These are phyloP conservation scores for Anthopleura sola DNA, from an alignment of 64 coral and sea anemone species.

Conservation along the genomic window DNA sequence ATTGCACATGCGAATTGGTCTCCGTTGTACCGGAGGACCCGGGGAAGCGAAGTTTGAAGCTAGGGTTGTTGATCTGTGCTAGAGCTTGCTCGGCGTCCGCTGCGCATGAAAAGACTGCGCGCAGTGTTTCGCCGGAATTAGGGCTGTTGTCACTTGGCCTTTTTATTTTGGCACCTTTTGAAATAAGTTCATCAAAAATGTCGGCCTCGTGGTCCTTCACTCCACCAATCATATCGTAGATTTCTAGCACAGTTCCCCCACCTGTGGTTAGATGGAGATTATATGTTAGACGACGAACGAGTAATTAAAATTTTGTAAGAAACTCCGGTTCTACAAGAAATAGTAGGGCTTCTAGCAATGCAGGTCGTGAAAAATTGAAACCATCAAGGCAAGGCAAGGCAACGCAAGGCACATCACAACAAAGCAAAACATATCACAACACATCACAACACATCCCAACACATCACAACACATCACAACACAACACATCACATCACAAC, in stretches of 20 bases:
- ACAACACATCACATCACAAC: no score
- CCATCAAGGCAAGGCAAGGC: no score
- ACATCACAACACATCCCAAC: no score
- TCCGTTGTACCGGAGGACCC: not conserved
- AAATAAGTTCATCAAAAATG: constrained; percentile 39
- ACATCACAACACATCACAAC: no score
- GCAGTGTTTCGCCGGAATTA: not conserved
- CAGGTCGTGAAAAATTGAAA: no score
- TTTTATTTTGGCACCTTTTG: constrained; percentile 37
- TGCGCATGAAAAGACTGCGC: constrained; percentile 25
- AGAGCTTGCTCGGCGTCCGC: constrained; percentile 12
- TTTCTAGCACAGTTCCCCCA: constrained; percentile 24
- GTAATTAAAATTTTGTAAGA: not conserved
- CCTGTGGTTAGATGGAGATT: not conserved
- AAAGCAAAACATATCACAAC: no score
- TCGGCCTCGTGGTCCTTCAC: constrained; percentile 30
- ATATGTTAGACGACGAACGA: not conserved
- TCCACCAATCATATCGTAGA: constrained; percentile 9
- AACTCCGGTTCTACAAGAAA: not conserved
- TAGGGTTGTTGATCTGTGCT: constrained; percentile 2
- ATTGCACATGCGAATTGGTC: constrained; percentile 3
- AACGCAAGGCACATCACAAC: no score
- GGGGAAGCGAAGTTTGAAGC: constrained; percentile 46
- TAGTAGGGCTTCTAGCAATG: not conserved
- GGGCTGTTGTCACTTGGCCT: not conserved